phyloP scores from a whole-genome alignment of 2,888 invertebrate species.

The Cremastobaeus sp. region DNA sequence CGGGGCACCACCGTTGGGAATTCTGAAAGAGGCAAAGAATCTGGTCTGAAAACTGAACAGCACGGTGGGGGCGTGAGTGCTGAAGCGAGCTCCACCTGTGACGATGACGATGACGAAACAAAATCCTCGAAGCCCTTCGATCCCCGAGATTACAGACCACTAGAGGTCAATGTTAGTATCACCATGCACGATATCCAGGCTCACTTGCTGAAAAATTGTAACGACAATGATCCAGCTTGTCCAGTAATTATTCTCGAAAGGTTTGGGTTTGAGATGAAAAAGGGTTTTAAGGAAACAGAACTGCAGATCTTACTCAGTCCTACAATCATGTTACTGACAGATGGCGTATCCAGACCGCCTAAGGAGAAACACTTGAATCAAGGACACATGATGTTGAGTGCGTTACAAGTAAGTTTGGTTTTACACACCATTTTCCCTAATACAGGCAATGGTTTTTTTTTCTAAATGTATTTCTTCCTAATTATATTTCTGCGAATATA shows the following conservation, averaged over 20 bases:
- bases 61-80: conserved; percentile 72
- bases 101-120: conserved; percentile 83
- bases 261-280: conserved; percentile 98
- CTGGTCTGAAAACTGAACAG: conserved; percentile 68
- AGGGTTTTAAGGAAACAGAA: conserved; percentile 93
- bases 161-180: conserved; percentile 94
- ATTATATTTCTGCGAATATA: too few relatives aligned
- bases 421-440: too few relatives aligned
- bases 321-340: conserved; percentile 88
- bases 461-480: too few relatives aligned
- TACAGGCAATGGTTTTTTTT: too few relatives aligned
- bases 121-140: conserved; percentile 85
- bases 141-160: conserved; percentile 90
- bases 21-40: conserved; percentile 71
- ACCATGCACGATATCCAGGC: conserved; percentile 97
- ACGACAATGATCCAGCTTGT: conserved; percentile 93
- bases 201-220: conserved; percentile 95
- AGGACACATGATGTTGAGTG: conserved; percentile 91
- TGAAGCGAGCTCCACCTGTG: conserved; percentile 76
- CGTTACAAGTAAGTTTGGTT: conserved; percentile 77
- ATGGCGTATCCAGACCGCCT: conserved; percentile 84
- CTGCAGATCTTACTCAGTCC: conserved; percentile 94
- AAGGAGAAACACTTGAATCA: conserved; percentile 87
- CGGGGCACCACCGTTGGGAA: conserved; percentile 78
- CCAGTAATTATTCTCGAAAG: conserved; percentile 93